A percentile compares a stretch with the other conserved stretches of the same genome.
Evolutionary conservation across 2,797 vertebrate species (phyloP).

Genomic region (Cynopterus sphinx): DNA sequence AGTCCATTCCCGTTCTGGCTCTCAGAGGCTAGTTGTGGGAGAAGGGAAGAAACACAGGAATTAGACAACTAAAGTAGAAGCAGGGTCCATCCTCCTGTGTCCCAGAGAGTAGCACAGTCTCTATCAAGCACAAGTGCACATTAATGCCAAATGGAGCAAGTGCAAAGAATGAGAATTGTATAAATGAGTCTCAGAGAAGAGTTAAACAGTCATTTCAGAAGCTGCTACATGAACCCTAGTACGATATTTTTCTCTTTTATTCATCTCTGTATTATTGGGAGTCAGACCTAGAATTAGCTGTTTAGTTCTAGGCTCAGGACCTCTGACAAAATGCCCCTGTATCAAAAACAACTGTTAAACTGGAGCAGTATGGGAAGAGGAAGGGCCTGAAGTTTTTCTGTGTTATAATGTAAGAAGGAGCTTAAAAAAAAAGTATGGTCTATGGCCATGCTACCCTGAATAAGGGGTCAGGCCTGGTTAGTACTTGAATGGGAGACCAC

Average conservation of each 20-base stretch:
- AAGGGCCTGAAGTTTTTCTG: neutral
- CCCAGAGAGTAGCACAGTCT: neutral
- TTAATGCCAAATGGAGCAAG: neutral
- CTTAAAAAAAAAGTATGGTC: neutral
- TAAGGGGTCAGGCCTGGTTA: too few species aligned
- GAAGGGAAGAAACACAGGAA: slow-evolving; percentile 62
- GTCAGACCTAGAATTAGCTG: neutral
- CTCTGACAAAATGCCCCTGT: neutral
- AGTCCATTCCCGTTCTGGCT: slow-evolving; percentile 88
- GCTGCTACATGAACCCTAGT: neutral
- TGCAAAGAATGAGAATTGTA: neutral
- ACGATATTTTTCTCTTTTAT: neutral
- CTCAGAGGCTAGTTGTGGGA: slow-evolving; percentile 82
- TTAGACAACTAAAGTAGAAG: slow-evolving; percentile 12
- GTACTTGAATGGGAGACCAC: too few species aligned
- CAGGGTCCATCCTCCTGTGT: neutral
- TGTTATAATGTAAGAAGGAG: neutral
- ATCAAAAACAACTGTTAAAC: slow-evolving; percentile 15
- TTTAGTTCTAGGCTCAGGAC: slow-evolving; percentile 8
- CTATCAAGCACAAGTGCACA: neutral
- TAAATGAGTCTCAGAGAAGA: neutral
- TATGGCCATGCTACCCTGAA: too few species aligned
- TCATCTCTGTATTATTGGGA: neutral
- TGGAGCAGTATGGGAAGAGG: neutral
- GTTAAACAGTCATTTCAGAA: neutral